A percentile compares a stretch with the other conserved stretches of the same genome.
Conservation (phyloP, 2,797 vertebrate species). For the Capromys pilorides region DNA sequence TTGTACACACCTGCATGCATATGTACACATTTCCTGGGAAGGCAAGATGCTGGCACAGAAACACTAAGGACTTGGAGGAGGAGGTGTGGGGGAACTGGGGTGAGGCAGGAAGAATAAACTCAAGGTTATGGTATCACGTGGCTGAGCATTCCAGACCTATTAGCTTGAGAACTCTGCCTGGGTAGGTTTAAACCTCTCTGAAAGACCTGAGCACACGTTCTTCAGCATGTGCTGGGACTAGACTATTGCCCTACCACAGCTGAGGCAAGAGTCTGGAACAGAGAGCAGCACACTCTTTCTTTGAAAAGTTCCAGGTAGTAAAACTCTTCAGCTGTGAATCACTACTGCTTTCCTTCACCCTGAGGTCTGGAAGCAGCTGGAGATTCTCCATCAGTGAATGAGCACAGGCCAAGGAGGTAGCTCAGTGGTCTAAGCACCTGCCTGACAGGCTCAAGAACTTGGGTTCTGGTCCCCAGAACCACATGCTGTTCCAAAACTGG, state of each 20-base stretch:
- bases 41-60: background rate
- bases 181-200: background rate
- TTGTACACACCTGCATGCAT: no score
- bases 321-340: background rate
- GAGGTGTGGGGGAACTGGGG: background rate
- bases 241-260: background rate
- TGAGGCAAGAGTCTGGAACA: accelerated
- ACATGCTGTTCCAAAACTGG: no score
- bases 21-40: background rate
- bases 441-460: no score
- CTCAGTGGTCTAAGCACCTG: no score
- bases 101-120: background rate
- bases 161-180: background rate
- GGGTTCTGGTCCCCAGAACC: no score
- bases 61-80: background rate
- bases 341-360: background rate
- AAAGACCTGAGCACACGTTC: background rate
- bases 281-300: background rate
- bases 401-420: no score
- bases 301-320: background rate
- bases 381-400: accelerated
- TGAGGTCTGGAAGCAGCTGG: background rate
- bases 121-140: accelerated
- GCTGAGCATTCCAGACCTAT: background rate
- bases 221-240: background rate